Percentiles rank a stretch among this genome's conserved stretches.
These are phyloP conservation scores for Caretta caretta DNA, from an alignment of 2,113 vertebrate species.

Conservation along the genomic window DNA sequence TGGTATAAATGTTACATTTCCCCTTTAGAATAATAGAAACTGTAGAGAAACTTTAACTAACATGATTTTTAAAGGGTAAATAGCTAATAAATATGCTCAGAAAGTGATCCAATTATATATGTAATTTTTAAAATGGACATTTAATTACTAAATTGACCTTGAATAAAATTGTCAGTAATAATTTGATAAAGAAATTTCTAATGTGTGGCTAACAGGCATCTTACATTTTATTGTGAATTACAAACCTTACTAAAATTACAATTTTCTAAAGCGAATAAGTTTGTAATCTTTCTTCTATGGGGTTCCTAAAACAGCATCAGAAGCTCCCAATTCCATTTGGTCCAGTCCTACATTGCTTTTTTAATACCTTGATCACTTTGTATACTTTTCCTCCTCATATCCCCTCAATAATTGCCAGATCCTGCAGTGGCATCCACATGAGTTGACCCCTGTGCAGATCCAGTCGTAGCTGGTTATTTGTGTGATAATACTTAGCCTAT, in stretches of 20 bases:
- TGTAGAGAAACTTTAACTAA: not conserved
- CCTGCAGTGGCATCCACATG: not conserved
- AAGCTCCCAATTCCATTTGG: not conserved
- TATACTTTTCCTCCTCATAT: fast-evolving
- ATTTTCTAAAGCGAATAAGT: not conserved
- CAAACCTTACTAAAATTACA: not conserved
- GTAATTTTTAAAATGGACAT: not conserved
- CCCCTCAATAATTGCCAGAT: not conserved
- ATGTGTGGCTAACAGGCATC: not conserved
- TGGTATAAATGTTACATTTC: not conserved
- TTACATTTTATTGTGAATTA: not conserved
- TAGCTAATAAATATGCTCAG: not conserved
- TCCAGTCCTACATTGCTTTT: not conserved
- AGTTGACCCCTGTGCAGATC: not conserved
- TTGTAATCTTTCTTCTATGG: not conserved
- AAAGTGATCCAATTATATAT: not conserved
- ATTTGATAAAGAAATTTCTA: not conserved
- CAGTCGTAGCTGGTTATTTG: not conserved
- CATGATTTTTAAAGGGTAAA: not conserved
- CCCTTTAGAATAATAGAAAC: not conserved
- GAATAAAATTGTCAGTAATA: not conserved
- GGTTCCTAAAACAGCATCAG: not conserved
- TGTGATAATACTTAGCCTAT: not conserved
- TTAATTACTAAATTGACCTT: not conserved
- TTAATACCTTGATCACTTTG: fast-evolving